phyloP scores from a whole-genome alignment of 2,888 invertebrate genomes.

The Isoperla grammatica region DNA sequence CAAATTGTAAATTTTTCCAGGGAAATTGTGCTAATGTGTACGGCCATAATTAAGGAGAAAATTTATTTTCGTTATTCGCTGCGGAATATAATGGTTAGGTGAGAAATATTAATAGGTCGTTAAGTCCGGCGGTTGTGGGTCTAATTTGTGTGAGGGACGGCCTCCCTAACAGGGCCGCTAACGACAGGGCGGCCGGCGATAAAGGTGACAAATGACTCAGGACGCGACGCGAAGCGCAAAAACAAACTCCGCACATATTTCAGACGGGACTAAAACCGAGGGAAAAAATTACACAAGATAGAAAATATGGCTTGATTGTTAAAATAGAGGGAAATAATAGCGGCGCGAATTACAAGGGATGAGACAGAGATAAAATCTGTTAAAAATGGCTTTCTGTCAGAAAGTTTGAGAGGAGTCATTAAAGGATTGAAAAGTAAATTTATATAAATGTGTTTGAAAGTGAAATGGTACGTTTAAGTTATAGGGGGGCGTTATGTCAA shows the following conservation, averaged over 20 bases:
- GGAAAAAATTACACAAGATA: neutral
- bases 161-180: constrained; percentile 8
- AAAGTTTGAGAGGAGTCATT: constrained; percentile 6
- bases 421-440: constrained; percentile 7
- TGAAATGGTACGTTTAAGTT: constrained; percentile 4
- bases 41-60: neutral
- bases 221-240: neutral
- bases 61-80: neutral
- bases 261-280: too few relatives aligned
- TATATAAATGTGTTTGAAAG: constrained; percentile 4
- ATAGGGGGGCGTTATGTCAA: neutral
- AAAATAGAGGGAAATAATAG: neutral
- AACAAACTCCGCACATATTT: constrained; percentile 20
- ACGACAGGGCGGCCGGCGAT: constrained; percentile 21
- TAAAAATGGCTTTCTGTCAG: neutral
- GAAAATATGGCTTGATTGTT: constrained; percentile 3
- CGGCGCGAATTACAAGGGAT: neutral
- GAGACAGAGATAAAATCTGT: neutral
- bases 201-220: constrained; percentile 25
- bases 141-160: constrained; percentile 14
- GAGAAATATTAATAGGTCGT: constrained; percentile 18
- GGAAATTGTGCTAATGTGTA: neutral
- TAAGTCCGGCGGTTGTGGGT: neutral
- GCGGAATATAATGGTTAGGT: neutral
- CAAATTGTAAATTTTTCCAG: too few relatives aligned